Conservation (phyloP, 2,797 vertebrate genomes). For the Acropternis orthonyx region DNA sequence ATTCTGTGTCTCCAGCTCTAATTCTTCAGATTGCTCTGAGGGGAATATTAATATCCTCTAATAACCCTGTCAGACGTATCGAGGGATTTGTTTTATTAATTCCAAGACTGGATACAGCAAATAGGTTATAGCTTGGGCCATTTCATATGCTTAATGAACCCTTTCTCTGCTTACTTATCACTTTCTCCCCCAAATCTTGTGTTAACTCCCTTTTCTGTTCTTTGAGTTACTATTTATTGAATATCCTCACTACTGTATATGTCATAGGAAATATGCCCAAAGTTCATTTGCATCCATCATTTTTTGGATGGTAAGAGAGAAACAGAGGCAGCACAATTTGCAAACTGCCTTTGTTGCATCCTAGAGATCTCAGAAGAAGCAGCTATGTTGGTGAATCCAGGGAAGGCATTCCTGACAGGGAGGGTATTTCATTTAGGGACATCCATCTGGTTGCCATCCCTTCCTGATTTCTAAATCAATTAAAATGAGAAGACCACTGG, state of each 20-base stretch:
- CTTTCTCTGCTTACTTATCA: conserved; percentile 41
- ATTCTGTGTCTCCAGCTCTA: not conserved
- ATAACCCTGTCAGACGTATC: conserved; percentile 65
- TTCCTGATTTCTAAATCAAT: not conserved
- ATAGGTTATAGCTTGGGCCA: conserved; percentile 59
- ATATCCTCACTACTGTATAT: not conserved
- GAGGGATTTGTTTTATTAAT: conserved; percentile 78
- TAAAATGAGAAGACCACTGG: not conserved
- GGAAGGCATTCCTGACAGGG: not conserved
- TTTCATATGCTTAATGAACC: conserved; percentile 14
- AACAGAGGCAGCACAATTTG: not conserved
- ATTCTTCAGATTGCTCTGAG: conserved; percentile 55
- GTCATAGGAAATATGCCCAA: not conserved
- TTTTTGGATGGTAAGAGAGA: not conserved
- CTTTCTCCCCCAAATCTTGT: not conserved
- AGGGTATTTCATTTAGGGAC: not conserved
- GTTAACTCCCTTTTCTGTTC: not conserved
- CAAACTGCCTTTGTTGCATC: not conserved
- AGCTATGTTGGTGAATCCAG: not conserved
- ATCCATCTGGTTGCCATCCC: not conserved
- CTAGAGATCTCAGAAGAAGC: not conserved
- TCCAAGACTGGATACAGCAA: conserved; percentile 60
- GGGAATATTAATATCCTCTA: conserved; percentile 69
- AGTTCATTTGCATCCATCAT: not conserved
- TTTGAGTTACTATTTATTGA: conserved; percentile 33